Conservation (phyloP, 2,888 invertebrate species). For the Stenchaetothrips biformis region DNA sequence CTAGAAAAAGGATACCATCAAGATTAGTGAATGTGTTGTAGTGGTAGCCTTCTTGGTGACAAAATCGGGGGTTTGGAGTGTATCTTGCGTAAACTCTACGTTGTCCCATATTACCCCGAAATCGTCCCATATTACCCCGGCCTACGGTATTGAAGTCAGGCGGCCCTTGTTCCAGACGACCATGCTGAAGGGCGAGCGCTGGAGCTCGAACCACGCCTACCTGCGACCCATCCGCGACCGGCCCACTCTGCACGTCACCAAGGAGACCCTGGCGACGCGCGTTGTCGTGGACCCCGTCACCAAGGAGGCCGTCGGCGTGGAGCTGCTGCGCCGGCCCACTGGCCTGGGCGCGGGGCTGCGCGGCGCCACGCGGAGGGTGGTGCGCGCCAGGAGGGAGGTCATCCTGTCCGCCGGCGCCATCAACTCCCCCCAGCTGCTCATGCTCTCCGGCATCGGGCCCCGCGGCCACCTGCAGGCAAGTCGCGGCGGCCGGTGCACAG, state of each 20-base stretch:
- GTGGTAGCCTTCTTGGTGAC: too few relatives aligned
- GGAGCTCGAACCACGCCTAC: slow-evolving; percentile 43
- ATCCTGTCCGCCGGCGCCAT: slow-evolving; percentile 80
- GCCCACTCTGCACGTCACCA: slow-evolving; percentile 41
- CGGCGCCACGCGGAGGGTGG: not conserved
- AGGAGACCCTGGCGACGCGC: slow-evolving; percentile 38
- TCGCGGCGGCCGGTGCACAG: too few relatives aligned
- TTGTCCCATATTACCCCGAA: too few relatives aligned
- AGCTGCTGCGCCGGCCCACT: not conserved
- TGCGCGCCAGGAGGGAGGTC: slow-evolving; percentile 62
- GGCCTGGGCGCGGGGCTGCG: not conserved
- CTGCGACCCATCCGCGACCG: slow-evolving; percentile 40
- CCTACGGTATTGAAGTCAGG: too few relatives aligned
- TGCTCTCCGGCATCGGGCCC: slow-evolving; percentile 79
- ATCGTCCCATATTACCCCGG: too few relatives aligned
- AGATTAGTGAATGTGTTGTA: too few relatives aligned
- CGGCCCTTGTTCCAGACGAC: slow-evolving; percentile 41
- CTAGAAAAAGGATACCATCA: too few relatives aligned
- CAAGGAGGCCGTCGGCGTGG: slow-evolving; percentile 9
- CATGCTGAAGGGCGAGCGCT: slow-evolving; percentile 35
- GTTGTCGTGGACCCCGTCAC: slow-evolving; percentile 33
- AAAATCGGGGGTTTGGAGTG: too few relatives aligned
- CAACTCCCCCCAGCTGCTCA: slow-evolving; percentile 67
- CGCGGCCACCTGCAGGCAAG: slow-evolving; percentile 51
- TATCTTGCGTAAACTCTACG: too few relatives aligned